Percentiles rank a stretch among this genome's conserved stretches.
These are phyloP conservation scores for Poeciliopsis occidentalis DNA, from an alignment of 2,113 vertebrate species.

Conservation along the genomic window DNA sequence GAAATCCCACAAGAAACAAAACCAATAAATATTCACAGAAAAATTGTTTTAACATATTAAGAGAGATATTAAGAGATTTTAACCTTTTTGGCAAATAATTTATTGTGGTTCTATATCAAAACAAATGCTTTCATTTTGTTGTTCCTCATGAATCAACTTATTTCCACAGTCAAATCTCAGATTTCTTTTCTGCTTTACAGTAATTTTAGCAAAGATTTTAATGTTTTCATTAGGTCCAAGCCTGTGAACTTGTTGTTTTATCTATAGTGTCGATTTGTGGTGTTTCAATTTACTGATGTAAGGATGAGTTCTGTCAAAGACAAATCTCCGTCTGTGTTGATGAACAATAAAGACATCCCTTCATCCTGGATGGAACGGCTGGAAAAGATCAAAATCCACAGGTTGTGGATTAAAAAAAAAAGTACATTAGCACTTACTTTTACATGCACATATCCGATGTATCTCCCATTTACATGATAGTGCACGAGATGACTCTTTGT, in stretches of 20 bases:
- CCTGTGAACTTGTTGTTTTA: too few species aligned
- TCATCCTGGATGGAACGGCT: not conserved
- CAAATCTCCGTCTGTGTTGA: too few species aligned
- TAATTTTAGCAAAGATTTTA: too few species aligned
- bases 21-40: not conserved
- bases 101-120: not conserved
- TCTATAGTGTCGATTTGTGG: too few species aligned
- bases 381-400: not conserved
- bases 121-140: not conserved
- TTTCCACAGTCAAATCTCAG: not conserved
- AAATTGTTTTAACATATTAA: too few species aligned
- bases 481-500: slow-evolving; percentile 40
- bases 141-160: not conserved
- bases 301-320: too few species aligned
- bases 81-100: not conserved
- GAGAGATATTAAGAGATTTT: not conserved
- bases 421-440: slow-evolving; percentile 31
- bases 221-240: too few species aligned
- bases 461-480: slow-evolving; percentile 22
- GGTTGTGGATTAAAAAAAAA: not conserved
- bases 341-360: not conserved
- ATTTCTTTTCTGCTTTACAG: too few species aligned
- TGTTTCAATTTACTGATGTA: too few species aligned
- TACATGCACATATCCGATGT: slow-evolving; percentile 44
- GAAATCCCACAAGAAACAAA: too few species aligned